Evolutionary conservation across 2,888 invertebrate genomes (phyloP), one percentile per base, ranked within the genome.

Genomic region (Dromius quadrimaculatus): DNA sequence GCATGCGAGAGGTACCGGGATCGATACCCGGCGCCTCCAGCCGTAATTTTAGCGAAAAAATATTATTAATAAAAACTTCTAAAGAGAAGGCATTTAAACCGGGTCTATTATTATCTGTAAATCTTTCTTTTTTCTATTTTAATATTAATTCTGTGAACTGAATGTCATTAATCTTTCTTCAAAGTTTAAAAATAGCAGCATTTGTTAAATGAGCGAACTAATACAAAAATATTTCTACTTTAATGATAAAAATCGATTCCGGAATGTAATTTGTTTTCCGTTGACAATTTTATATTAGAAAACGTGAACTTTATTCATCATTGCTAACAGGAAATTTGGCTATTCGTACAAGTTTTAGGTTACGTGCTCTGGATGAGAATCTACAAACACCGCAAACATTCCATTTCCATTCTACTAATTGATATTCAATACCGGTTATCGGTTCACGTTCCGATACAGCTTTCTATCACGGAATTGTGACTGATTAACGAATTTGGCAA

Each of bases 1-100:
- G 84, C 84, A 85, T 84, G 84, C 83, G 84, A 84, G 85, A 85
- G 84, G 84, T 85, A 85, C 84, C 82, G 85, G 84, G 85, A 85
- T 85, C 85, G 84, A 85, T 85, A 74, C 81, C 81, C 80, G 80
- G 81, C 80, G 80, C 81, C 81, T 81, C 81, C 81, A 81, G 72
- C 9, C 5, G n/a, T 2, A 34, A 34, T 34, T 34, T 34, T 34
- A 34, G n/a, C 2, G 8, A n/a, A 1, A 11, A 34, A 34, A 34
- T 34, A 34, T n/a, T 4, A 34, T 34, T 2, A 34, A 8, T 34
- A 34, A 2, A 34, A 34, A 8, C 8, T 28, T 5, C 28, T 28
- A 8, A n/a, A n/a, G n/a, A n/a, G n/a, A n/a, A n/a, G n/a, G n/a
- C n/a, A n/a, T n/a, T n/a, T n/a, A n/a, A n/a, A n/a, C n/a, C n/a